Evolutionary conservation across 2,888 invertebrate species (phyloP).

Genomic region (Dicycla oo): DNA sequence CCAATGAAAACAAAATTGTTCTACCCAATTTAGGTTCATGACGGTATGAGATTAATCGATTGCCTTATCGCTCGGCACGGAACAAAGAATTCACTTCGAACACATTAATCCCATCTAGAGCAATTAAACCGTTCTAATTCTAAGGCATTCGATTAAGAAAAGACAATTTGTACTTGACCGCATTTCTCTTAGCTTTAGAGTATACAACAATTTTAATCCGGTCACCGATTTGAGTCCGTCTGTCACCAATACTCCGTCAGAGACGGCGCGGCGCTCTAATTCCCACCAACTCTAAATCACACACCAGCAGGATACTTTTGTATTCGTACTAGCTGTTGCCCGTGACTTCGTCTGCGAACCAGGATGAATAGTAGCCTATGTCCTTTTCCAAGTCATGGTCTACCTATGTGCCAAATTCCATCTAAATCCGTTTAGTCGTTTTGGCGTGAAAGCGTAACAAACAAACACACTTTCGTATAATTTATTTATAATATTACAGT

Average conservation of each 20-base stretch:
- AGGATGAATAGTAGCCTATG: no score
- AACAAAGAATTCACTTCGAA: constrained; percentile 61
- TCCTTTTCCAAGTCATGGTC: no score
- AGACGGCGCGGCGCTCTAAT: neutral
- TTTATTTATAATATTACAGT: no score
- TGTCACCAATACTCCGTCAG: constrained; percentile 1
- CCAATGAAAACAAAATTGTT: constrained; percentile 59
- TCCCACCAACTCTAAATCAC: no score
- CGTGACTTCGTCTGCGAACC: neutral
- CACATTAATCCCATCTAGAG: constrained; percentile 64
- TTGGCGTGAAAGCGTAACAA: no score
- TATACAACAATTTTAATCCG: no score
- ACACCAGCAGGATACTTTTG: neutral
- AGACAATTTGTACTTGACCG: constrained; percentile 72
- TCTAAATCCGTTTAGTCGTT: no score
- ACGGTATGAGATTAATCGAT: constrained; percentile 57
- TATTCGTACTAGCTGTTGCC: neutral
- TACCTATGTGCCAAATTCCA: no score
- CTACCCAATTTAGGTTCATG: constrained; percentile 53
- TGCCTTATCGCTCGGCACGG: constrained; percentile 46
- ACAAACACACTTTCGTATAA: no score
- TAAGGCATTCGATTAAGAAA: constrained; percentile 64
- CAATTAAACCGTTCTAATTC: constrained; percentile 64
- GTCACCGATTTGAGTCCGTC: constrained; percentile 23
- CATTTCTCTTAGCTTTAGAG: constrained; percentile 60